phyloP scores from a whole-genome alignment of 2,888 invertebrate species.

The Aspidiotus destructor region DNA sequence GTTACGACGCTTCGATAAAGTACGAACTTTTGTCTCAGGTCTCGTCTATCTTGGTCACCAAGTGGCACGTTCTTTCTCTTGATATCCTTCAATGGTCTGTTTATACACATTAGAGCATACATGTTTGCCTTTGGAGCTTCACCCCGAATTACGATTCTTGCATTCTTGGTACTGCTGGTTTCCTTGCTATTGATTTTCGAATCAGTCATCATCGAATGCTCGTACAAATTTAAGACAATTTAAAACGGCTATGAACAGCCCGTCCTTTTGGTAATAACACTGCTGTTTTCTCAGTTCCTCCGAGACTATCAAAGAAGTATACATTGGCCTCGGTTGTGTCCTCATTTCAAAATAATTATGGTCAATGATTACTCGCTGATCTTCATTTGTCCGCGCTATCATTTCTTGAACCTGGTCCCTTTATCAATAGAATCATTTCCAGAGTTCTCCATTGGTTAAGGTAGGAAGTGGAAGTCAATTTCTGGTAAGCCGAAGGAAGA shows the following conservation, averaged over 20 bases:
- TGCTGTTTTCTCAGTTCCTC: conserved; percentile 1
- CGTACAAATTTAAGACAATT: neutral
- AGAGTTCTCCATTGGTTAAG: neutral
- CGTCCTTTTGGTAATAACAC: neutral
- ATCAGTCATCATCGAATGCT: neutral
- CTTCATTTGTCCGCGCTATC: neutral
- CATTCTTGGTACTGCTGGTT: neutral
- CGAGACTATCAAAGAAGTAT: neutral
- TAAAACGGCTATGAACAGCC: neutral
- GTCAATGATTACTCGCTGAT: neutral
- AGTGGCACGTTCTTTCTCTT: neutral
- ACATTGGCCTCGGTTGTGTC: neutral
- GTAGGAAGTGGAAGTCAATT: neutral
- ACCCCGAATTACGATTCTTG: neutral
- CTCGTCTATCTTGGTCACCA: no score
- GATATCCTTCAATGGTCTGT: neutral
- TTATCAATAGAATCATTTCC: neutral
- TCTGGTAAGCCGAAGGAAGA: neutral
- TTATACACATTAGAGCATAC: neutral
- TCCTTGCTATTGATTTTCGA: neutral
- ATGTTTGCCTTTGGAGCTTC: neutral
- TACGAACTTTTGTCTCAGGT: no score
- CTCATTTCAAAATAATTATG: neutral
- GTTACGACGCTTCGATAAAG: no score
- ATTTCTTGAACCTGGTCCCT: neutral